Percentiles rank a stretch among this genome's conserved stretches.
phyloP scores from a whole-genome alignment of 2,888 invertebrate species.

The Poecilus cupreus region DNA sequence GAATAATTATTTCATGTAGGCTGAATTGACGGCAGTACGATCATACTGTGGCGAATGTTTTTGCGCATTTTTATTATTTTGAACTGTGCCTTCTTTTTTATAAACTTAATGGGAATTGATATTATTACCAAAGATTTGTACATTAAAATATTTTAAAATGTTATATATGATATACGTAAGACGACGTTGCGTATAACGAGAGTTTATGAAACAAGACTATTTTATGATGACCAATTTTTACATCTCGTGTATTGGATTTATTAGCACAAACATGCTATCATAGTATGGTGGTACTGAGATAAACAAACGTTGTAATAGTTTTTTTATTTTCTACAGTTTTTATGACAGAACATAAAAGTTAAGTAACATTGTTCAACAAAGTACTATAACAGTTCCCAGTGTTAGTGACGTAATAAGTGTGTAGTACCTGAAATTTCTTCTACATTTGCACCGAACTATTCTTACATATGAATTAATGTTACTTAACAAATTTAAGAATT shows the following conservation, averaged over 20 bases:
- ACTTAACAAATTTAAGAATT: slow-evolving; percentile 12
- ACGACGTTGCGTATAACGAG: not conserved
- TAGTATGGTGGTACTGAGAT: slow-evolving; percentile 50
- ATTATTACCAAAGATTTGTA: slow-evolving; percentile 51
- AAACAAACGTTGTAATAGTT: not conserved
- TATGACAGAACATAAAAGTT: not conserved
- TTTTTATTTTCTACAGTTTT: not conserved
- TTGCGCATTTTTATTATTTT: slow-evolving; percentile 39
- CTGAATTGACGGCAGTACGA: slow-evolving; percentile 44
- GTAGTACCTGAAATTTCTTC: slow-evolving; percentile 45
- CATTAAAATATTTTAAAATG: slow-evolving; percentile 21
- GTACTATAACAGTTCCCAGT: slow-evolving; percentile 21
- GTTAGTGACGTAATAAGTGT: slow-evolving; percentile 39
- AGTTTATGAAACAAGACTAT: slow-evolving; percentile 21
- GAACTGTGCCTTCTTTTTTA: slow-evolving; percentile 56
- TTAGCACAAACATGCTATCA: slow-evolving; percentile 50
- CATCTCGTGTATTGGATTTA: slow-evolving; percentile 34
- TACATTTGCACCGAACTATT: slow-evolving; percentile 21
- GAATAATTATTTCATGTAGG: slow-evolving; percentile 41
- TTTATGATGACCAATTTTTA: slow-evolving; percentile 37
- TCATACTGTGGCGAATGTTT: slow-evolving; percentile 55
- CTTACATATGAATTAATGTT: slow-evolving; percentile 14
- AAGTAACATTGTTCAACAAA: slow-evolving; percentile 44
- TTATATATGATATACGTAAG: slow-evolving; percentile 38
- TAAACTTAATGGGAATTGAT: slow-evolving; percentile 27